Conservation (phyloP, 2,888 invertebrate species). For the Syritta pipiens region DNA sequence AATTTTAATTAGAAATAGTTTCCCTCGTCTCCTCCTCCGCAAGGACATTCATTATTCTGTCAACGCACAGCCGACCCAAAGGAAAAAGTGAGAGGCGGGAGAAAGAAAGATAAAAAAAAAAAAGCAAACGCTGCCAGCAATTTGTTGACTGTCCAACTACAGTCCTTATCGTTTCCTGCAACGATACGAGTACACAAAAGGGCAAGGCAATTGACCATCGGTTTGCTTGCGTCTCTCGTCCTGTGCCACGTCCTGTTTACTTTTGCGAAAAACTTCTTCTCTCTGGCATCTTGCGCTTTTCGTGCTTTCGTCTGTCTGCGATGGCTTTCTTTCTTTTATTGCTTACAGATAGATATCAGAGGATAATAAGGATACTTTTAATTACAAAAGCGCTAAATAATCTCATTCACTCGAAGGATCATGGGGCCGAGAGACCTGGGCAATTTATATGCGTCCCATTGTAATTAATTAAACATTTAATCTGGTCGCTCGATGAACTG, state of each 20-base stretch:
- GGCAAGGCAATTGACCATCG: constrained; percentile 54
- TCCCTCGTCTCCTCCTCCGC: not conserved
- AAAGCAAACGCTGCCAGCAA: constrained; percentile 37
- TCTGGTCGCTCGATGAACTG: constrained; percentile 36
- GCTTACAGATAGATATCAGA: constrained; percentile 62
- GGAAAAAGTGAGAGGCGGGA: not conserved
- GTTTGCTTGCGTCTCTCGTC: not conserved
- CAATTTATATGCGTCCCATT: constrained; percentile 59
- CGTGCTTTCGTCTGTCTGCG: not conserved
- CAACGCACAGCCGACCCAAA: constrained; percentile 17
- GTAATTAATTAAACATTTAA: constrained; percentile 69
- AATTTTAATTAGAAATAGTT: constrained; percentile 34
- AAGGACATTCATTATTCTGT: constrained; percentile 35
- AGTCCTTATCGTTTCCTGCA: constrained; percentile 45
- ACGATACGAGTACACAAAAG: constrained; percentile 35
- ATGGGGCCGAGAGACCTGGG: no score
- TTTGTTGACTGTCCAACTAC: constrained; percentile 62
- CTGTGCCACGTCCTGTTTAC: constrained; percentile 7
- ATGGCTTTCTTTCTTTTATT: constrained; percentile 29
- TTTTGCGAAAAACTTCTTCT: constrained; percentile 37
- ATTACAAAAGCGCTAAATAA: constrained; percentile 68
- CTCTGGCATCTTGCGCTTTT: constrained; percentile 1
- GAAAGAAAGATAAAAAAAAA: not conserved
- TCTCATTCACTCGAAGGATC: constrained; percentile 42
- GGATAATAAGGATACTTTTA: constrained; percentile 69